Evolutionary conservation across 1,140 invertebrate genomes (phyloP).

Genomic region (Zaprionus vittiger): DNA sequence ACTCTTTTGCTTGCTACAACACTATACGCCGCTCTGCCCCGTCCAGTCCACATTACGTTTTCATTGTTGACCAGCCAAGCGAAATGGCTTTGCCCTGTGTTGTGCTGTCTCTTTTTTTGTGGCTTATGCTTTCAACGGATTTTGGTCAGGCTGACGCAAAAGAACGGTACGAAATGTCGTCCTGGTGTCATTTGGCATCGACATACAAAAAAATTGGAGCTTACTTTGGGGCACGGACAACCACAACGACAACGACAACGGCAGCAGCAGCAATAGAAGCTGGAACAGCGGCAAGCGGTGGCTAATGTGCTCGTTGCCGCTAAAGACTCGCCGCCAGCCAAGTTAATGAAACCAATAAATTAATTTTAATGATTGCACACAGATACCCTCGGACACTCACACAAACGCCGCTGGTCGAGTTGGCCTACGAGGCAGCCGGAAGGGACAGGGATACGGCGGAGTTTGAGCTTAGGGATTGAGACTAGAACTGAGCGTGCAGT

Average conservation of each 20-base stretch:
- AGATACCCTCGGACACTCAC: slow-evolving; percentile 38
- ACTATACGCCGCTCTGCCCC: slow-evolving; percentile 25
- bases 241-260: background rate
- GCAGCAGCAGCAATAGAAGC: background rate
- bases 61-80: slow-evolving; percentile 81
- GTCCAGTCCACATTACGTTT: slow-evolving; percentile 63
- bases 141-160: slow-evolving; percentile 61
- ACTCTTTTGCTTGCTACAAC: slow-evolving; percentile 54
- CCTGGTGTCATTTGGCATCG: slow-evolving; percentile 75
- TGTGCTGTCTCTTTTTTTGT: slow-evolving; percentile 34
- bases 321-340: slow-evolving; percentile 71
- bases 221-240: slow-evolving; percentile 26
- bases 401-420: slow-evolving; percentile 6
- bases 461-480: background rate
- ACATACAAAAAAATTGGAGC: slow-evolving; percentile 50
- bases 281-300: slow-evolving; percentile 35
- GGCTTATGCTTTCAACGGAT: slow-evolving; percentile 81
- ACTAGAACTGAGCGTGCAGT: slow-evolving; percentile 51
- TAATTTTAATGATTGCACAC: slow-evolving; percentile 83
- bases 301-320: slow-evolving; percentile 68
- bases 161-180: slow-evolving; percentile 71
- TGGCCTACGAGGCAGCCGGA: background rate
- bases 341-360: slow-evolving; percentile 84
- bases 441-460: background rate
- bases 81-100: slow-evolving; percentile 56